Evolutionary conservation across 2,113 vertebrate species (phyloP), one percentile per base, ranked within the genome.

Genomic region (Limanda limanda): DNA sequence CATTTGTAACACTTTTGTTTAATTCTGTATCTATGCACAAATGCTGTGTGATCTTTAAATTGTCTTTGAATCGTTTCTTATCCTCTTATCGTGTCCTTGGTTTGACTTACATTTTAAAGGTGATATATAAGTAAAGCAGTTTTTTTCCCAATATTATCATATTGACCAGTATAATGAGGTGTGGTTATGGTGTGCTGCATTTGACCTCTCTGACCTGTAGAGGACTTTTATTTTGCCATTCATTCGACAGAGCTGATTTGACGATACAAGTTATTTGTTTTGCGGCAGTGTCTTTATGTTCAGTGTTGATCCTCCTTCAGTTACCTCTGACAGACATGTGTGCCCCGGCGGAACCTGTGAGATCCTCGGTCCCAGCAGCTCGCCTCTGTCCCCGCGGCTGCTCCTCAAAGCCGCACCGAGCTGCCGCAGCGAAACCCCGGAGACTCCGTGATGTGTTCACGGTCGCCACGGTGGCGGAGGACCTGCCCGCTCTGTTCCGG

Each of bases 261-360:
- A 42, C 13, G 12, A 42, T 42, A 42, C 1, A 3, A 42, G 40
- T 13, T 3, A 4, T 13, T 11, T 12, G 40, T 12, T 12, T 13
- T 12, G 12, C 40, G 13, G 40, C 40, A 42, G 12, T 42, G 56
- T 58, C 9, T 55, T 24, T 11, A 5, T 55, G n/a, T 55, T 24
- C 18, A 23, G 18, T 24, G 21, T 56, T 23, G 54, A 23, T 56
- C 18, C 2, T 2, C 23, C 9, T 3, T 61, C 12, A 23, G 20
- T 79, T 85, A 91, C 89, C 93, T 93, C 88, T 90, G 3, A 76
- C 12, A 12, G 81, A n/a, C 13, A 55, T 27, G 0, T 21, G 60
- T 17, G 74, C 67, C 59, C 37, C 60, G 31, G 64, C 88, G 56
- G 83, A 37, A 70, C 18, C n/a, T 1, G 55, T 3, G 5, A 3